Percentiles rank a stretch among this genome's conserved stretches.
phyloP scores from a whole-genome alignment of 2,797 vertebrate species.

The Xenopus petersii region DNA sequence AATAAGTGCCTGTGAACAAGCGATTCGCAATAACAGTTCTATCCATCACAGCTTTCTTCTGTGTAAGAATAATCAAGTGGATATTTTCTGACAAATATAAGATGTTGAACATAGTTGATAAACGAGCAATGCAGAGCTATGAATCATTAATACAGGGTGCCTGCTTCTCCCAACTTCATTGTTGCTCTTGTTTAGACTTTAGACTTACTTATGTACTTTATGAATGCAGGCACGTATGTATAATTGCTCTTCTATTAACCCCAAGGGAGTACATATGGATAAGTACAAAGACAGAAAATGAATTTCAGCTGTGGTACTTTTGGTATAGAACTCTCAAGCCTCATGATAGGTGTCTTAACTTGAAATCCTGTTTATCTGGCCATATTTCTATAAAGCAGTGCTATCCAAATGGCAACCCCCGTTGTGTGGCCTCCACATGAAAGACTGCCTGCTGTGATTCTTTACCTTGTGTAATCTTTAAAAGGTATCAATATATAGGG shows the following conservation, averaged over 20 bases:
- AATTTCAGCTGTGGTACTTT: no score
- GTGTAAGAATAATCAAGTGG: constrained; percentile 30
- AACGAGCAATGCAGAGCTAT: constrained; percentile 18
- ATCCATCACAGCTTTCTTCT: constrained; percentile 25
- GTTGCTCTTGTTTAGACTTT: constrained; percentile 11
- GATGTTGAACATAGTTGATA: constrained; percentile 23
- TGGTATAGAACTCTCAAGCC: no score
- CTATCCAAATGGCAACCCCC: no score
- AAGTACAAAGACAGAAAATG: no score
- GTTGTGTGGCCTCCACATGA: no score
- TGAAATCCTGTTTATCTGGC: no score
- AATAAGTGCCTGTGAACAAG: constrained; percentile 13
- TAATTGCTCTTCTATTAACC: background rate
- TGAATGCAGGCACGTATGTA: background rate
- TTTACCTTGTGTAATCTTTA: no score
- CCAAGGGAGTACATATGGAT: background rate
- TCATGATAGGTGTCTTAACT: no score
- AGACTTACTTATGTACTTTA: background rate
- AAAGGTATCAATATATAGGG: no score
- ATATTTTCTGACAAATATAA: constrained; percentile 19
- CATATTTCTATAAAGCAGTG: no score
- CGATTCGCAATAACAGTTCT: constrained; percentile 9
- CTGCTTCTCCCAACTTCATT: constrained; percentile 8
- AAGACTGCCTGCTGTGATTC: no score
- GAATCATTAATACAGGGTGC: constrained; percentile 14